Evolutionary conservation across 1,140 invertebrate species (phyloP).

Genomic region (Psilanteris sp.): DNA sequence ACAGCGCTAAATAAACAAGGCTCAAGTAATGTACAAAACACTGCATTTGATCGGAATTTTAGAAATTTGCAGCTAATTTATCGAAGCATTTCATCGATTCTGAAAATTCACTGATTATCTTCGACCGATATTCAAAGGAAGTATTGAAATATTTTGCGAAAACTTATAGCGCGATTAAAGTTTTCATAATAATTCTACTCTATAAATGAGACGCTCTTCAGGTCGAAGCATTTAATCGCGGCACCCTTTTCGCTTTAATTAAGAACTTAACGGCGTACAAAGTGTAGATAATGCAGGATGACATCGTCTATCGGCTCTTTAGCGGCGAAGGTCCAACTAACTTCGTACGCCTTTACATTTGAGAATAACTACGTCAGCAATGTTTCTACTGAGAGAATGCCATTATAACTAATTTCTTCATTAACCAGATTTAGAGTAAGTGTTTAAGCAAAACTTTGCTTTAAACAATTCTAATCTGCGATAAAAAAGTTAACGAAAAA

Average conservation of each 20-base stretch:
- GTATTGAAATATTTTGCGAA: slow-evolving; percentile 16
- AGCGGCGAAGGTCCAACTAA: slow-evolving; percentile 33
- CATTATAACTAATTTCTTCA: slow-evolving; percentile 51
- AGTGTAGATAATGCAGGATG: slow-evolving; percentile 49
- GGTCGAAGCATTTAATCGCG: slow-evolving; percentile 43
- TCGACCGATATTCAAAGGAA: slow-evolving; percentile 8
- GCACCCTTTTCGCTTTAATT: slow-evolving; percentile 49
- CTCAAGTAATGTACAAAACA: no score
- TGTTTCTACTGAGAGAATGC: slow-evolving; percentile 33
- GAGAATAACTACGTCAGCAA: slow-evolving; percentile 42
- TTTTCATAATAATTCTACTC: slow-evolving; percentile 43
- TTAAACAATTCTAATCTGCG: slow-evolving; percentile 17
- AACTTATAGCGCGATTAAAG: slow-evolving; percentile 16
- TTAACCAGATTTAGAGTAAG: slow-evolving; percentile 31
- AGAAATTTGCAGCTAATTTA: not conserved
- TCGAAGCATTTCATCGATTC: not conserved
- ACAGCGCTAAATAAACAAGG: no score
- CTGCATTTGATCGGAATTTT: no score
- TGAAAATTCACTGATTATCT: not conserved
- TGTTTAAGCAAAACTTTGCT: slow-evolving; percentile 32
- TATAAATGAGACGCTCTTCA: slow-evolving; percentile 32
- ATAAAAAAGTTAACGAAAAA: no score
- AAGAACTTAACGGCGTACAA: slow-evolving; percentile 53
- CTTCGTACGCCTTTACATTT: slow-evolving; percentile 44
- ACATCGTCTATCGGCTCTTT: slow-evolving; percentile 51